These are phyloP conservation scores for Centrocercus urophasianus DNA, from an alignment of 2,113 vertebrate species.

Conservation along the genomic window DNA sequence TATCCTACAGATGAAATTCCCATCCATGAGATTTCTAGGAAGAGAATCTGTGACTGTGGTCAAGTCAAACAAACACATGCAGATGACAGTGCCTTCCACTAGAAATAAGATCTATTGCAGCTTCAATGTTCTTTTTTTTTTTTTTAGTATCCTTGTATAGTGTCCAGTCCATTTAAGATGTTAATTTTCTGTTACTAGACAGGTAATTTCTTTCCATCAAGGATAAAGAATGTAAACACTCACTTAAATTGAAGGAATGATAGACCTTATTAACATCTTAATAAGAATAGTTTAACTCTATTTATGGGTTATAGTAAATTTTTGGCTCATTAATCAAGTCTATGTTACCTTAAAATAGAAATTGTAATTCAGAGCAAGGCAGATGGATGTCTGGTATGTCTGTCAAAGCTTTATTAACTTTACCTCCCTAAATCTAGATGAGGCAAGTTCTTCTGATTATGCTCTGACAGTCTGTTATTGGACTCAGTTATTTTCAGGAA, in stretches of 20 bases:
- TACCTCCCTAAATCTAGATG: conserved; percentile 15
- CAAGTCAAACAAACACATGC: background rate
- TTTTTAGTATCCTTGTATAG: background rate
- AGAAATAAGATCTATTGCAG: background rate
- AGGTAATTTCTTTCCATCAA: background rate
- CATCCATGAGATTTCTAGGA: background rate
- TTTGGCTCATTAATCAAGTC: background rate
- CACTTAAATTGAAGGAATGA: background rate
- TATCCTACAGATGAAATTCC: background rate
- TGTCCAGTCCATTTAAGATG: background rate
- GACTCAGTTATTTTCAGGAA: background rate
- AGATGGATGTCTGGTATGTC: background rate
- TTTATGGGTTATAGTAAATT: conserved; percentile 14
- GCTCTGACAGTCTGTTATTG: background rate
- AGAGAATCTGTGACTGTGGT: background rate
- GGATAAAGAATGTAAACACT: background rate
- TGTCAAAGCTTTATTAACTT: conserved; percentile 30
- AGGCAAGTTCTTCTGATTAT: background rate
- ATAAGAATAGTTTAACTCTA: background rate
- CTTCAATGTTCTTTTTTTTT: background rate
- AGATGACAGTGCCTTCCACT: background rate
- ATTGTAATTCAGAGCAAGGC: background rate
- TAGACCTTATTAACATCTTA: conserved; percentile 1
- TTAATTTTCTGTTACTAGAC: background rate
- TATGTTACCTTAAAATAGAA: conserved; percentile 42